phyloP scores from a whole-genome alignment of 2,888 invertebrate species.

The Nomada flava region DNA sequence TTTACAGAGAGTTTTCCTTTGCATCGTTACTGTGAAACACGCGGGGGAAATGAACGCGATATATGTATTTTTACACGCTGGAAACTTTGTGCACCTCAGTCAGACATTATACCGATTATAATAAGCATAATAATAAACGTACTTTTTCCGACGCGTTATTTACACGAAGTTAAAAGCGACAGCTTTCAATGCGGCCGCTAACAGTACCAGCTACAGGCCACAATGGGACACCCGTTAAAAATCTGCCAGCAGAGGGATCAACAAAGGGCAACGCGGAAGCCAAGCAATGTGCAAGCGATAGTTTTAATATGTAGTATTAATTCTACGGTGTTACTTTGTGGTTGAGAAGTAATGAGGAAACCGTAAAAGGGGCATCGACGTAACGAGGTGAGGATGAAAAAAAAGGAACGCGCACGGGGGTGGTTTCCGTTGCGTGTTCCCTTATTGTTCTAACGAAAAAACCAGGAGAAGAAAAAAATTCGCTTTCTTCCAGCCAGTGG shows the following conservation, averaged over 20 bases:
- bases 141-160: not conserved
- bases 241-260: conserved; percentile 19
- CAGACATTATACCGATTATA: not conserved
- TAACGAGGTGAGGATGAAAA: conserved; percentile 39
- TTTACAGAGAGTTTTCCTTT: too few relatives aligned
- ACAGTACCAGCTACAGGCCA: not conserved
- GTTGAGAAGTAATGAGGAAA: conserved; percentile 47
- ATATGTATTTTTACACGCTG: too few relatives aligned
- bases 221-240: conserved; percentile 40
- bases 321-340: conserved; percentile 45
- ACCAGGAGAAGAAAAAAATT: conserved; percentile 8
- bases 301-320: conserved; percentile 52
- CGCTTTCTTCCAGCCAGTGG: conserved; percentile 6
- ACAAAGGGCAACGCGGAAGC: not conserved
- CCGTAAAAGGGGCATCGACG: conserved; percentile 33
- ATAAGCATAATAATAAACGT: conserved; percentile 14
- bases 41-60: not conserved
- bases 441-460: conserved; percentile 37
- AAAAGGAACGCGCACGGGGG: not conserved
- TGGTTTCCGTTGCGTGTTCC: conserved; percentile 1
- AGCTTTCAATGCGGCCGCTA: not conserved
- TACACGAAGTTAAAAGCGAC: not conserved
- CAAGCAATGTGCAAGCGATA: conserved; percentile 29
- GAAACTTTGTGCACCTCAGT: not conserved
- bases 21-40: not conserved